phyloP scores from a whole-genome alignment of 2,797 vertebrate genomes.

The Babyrousa celebensis region DNA sequence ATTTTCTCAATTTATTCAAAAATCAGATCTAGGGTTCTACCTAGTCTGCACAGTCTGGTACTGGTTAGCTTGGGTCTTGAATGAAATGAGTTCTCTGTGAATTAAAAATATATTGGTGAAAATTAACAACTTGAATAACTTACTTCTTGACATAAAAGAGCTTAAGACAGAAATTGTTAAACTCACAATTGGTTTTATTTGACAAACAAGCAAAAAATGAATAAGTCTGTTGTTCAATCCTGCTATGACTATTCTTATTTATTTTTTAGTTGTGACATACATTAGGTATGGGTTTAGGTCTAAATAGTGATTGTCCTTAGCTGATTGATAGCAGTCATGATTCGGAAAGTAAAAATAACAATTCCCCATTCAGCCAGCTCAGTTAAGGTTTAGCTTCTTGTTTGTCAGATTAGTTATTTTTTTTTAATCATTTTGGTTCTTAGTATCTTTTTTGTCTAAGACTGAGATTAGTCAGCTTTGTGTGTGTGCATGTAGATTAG shows the following conservation, averaged over 20 bases:
- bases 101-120: conserved; percentile 67
- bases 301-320: neutral
- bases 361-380: neutral
- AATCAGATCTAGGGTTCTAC: neutral
- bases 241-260: neutral
- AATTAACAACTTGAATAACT: conserved; percentile 42
- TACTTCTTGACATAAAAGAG: neutral
- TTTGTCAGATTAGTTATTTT: neutral
- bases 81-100: conserved; percentile 55
- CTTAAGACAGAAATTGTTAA: neutral
- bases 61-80: conserved; percentile 53
- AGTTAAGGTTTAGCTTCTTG: neutral
- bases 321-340: neutral
- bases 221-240: neutral
- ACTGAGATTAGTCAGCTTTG: neutral
- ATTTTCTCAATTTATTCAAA: conserved; percentile 27
- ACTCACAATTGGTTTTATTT: neutral
- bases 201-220: conserved; percentile 65
- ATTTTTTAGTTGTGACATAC: neutral
- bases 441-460: neutral
- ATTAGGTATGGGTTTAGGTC: neutral
- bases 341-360: neutral
- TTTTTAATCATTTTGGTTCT: conserved; percentile 7
- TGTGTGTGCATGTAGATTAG: neutral
- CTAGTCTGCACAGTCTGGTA: neutral